Base-by-base conservation (phyloP, 2,888 invertebrate species). In the Scaeva pyrastri region DNA sequence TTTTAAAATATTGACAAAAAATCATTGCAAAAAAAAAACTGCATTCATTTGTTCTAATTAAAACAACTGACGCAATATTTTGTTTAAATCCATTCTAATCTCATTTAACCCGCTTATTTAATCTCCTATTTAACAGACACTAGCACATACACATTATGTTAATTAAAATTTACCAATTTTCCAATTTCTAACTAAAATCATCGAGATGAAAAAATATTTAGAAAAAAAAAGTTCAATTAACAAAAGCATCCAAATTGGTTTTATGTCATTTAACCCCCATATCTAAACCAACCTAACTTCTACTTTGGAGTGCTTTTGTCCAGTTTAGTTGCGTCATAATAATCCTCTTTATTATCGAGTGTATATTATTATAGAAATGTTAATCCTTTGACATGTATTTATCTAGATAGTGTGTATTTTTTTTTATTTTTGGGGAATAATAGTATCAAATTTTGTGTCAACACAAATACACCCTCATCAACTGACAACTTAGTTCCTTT, bases 1-100 rank as follows among this genome's bases (percentile, higher is more conserved):
- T 52, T 4, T 6, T 1, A 16, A 11, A n/a, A 52, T 8, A 52
- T 52, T 52, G 14, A 52, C 23, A 50, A 1, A 21, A 21, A 21
- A 50, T 12, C 21, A 48, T n/a, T n/a, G 12, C 48, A 52, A 48
- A 11, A 0, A 3, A 50, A 50, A 26, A 26, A 52, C 7, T 60
- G 60, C 8, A 39, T 14, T 14, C 11, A 45, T 14, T 31, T 8
- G n/a, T 14, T 48, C 43, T 58, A 55, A 58, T 58, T 72, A 58
- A 72, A 45, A 45, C 21, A 48, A 31, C 36, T n/a, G 5, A 31
- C 45, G 45, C 45, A 55, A 58, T 56, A n/a, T 31, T 56, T 26
- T 43, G 56, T 43, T 58, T n/a, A 19, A 60, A 36, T 72, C 45
- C 72, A 36, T 31, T 19, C 41, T 58, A 56, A 58, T 72, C 58